phyloP scores from a whole-genome alignment of 2,888 invertebrate genomes.

The Chironomus riparius region DNA sequence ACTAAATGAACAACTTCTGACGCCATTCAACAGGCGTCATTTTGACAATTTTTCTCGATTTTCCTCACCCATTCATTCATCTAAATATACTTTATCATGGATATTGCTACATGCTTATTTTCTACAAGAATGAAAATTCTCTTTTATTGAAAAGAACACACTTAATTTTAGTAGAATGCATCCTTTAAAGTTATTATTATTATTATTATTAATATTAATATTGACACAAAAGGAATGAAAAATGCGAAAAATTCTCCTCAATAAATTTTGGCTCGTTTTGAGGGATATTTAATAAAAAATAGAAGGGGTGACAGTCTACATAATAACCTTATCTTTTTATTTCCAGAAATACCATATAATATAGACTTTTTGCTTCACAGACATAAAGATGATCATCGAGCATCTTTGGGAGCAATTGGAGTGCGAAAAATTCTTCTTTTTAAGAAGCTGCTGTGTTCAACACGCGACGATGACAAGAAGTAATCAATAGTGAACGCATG shows the following conservation, averaged over 20 bases:
- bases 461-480: neutral
- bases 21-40: constrained; percentile 16
- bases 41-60: constrained; percentile 20
- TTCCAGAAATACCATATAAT: too few relatives aligned
- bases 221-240: too few relatives aligned
- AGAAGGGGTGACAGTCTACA: too few relatives aligned
- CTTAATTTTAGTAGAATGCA: neutral
- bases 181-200: too few relatives aligned
- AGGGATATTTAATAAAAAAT: too few relatives aligned
- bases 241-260: too few relatives aligned
- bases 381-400: neutral
- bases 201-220: too few relatives aligned
- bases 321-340: too few relatives aligned
- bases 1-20: constrained; percentile 25
- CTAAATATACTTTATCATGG: neutral
- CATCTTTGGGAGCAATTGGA: constrained; percentile 2
- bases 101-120: neutral
- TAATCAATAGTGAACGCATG: neutral
- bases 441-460: neutral
- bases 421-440: constrained; percentile 12
- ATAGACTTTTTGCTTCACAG: neutral
- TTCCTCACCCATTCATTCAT: neutral
- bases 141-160: neutral
- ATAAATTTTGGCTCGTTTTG: too few relatives aligned
- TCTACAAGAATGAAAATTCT: too few relatives aligned